Percentiles rank a stretch among this genome's conserved stretches.
Conservation (phyloP, 2,888 invertebrate species). For the Perdita meconis region DNA sequence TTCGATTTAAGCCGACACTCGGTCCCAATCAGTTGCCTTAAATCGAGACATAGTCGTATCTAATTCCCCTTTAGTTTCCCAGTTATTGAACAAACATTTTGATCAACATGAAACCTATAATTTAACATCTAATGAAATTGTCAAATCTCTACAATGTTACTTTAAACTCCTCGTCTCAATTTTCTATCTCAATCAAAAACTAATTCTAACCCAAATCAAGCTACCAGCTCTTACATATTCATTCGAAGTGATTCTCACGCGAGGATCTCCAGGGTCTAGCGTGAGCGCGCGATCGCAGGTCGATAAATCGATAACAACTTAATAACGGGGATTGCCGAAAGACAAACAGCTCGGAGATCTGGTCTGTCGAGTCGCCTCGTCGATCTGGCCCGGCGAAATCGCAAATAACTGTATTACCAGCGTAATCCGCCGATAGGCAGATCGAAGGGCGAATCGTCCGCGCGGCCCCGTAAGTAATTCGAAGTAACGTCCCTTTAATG, state of each 20-base stretch:
- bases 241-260: constrained; percentile 3
- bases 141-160: too few relatives aligned
- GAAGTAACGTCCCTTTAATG: constrained; percentile 59
- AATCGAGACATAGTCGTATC: too few relatives aligned
- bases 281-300: not conserved
- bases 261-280: constrained; percentile 3
- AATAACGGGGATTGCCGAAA: constrained; percentile 20
- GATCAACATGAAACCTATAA: too few relatives aligned
- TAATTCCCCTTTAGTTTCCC: too few relatives aligned
- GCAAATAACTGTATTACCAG: constrained; percentile 41
- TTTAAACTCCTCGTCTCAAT: not conserved
- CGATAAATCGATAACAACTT: constrained; percentile 28
- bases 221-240: not conserved
- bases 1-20: too few relatives aligned
- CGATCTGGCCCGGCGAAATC: constrained; percentile 22
- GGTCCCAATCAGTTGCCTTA: too few relatives aligned
- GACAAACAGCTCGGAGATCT: not conserved
- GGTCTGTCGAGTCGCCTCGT: not conserved
- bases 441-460: not conserved
- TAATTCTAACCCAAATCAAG: not conserved
- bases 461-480: constrained; percentile 46
- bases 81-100: too few relatives aligned
- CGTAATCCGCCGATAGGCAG: not conserved
- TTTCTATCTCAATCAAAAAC: not conserved
- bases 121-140: too few relatives aligned